Evolutionary conservation across 2,113 vertebrate genomes (phyloP), one percentile per base, ranked within the genome.

Genomic region (Lycaon pictus): DNA sequence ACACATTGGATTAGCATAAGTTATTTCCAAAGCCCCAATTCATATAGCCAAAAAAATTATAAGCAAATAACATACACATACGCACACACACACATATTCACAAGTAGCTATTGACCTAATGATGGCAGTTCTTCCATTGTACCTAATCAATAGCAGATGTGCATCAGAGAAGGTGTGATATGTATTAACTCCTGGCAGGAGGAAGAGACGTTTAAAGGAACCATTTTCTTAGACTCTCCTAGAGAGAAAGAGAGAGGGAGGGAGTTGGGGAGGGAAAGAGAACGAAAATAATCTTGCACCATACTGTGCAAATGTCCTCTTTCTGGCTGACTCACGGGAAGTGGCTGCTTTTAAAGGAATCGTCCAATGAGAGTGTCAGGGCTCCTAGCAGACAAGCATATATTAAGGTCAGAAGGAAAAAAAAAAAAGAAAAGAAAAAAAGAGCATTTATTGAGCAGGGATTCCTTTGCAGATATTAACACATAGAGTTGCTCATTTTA

Each of bases 1-100:
- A 97, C 90, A 95, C 56, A 88, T 55, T 95, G 60, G 53, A 90
- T 97, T 97, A 95, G 69, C 79, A 96, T 90, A 83, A 95, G 63
- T 88, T 94, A 95, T 91, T 94, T 89, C 87, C 32, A 92, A 97
- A 95, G 27, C 43, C 65, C 35, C 56, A 76, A 80, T 86, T 79
- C 51, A 89, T n/a, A 86, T 55, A 43, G 51, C 92, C 80, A 92
- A 92, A 80, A 96, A 96, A 96, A 98, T 48, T 72, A 58, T 87
- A 86, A 96, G 32, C 76, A 97, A 82, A 43, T 43, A 43, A 43
- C 43, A 43, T 43, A 43, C 43, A 43, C 5, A 43, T 1, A 43
- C 43, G 1, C 43, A 43, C 43, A 43, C 43, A 43, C 43, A 43
- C 43, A 43, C 43, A 43, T 43, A 43, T 43, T 43, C 74, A 77